Evolutionary conservation across 2,888 invertebrate species (phyloP), one percentile per base, ranked within the genome.

Genomic region (Aleiodes leptofemur): DNA sequence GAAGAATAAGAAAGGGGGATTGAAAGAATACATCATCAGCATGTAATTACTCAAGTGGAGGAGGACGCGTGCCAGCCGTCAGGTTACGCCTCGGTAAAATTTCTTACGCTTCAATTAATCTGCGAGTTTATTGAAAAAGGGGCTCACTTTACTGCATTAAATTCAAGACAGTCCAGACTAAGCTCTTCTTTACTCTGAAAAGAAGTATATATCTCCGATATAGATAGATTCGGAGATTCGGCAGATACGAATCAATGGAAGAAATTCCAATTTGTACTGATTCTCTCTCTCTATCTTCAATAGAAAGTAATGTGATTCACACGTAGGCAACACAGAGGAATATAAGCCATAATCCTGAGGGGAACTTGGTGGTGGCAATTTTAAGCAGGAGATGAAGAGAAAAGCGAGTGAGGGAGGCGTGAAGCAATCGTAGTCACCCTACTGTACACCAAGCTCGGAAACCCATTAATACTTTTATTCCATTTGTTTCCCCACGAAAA

Each of bases 401-500:
- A 55, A 50, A 14, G 31, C 8, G 16, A 48, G 14, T 51, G n/a
- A 59, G 43, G 51, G 31, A 55, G 73, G 57, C 43, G 9, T 11
- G 13, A 68, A 57, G 29, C 34, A 59, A 71, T 69, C 57, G 76
- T 57, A 57, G 57, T 57, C 57, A 57, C 59, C 59, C 59, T 23
- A n/a, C n/a, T n/a, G n/a, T n/a, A 23, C 29, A 59, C 38, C 9
- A 14, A 59, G 59, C 38, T 29, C 29, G 38, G 2, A 14, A n/a
- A 59, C 8, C 59, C 16, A 16, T 14, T 11, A 23, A 14, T 11
- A 16, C 64, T 43, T 16, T 77, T 73, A 70, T 72, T 81, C 77
- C 73, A 76, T 77, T 78, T 76, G 76, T 75, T 81, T 82, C 77
- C 73, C 73, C 73, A 68, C 78, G 79, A 78, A 82, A 79, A 70